Evolutionary conservation across 2,888 invertebrate genomes (phyloP).

Genomic region (Leptopilina myrica): DNA sequence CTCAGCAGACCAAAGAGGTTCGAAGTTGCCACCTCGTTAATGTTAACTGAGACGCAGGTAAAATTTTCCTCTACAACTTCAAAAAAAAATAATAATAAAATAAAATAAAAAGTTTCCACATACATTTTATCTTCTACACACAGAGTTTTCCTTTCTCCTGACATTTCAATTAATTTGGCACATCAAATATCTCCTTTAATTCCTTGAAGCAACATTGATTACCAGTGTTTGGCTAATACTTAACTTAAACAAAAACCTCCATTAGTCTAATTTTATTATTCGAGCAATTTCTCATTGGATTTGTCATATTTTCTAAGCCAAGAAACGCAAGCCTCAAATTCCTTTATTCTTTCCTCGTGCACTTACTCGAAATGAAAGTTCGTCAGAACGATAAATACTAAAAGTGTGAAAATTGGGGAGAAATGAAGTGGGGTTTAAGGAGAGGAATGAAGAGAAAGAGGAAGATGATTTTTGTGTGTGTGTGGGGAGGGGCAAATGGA

Average conservation of each 20-base stretch:
- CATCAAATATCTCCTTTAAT: slow-evolving; percentile 12
- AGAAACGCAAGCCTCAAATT: background rate
- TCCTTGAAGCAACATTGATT: slow-evolving; percentile 17
- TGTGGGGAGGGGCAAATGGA: slow-evolving; percentile 37
- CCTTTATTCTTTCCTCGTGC: slow-evolving; percentile 9
- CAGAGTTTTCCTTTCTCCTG: background rate
- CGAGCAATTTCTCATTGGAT: slow-evolving; percentile 20
- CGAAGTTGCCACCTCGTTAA: slow-evolving; percentile 97
- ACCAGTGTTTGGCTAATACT: slow-evolving; percentile 5
- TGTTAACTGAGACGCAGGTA: slow-evolving; percentile 99
- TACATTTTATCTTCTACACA: background rate
- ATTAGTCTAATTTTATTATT: slow-evolving; percentile 15
- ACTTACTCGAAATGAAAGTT: slow-evolving; percentile 31
- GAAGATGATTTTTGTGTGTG: background rate
- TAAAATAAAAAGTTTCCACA: background rate
- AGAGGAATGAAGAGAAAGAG: background rate
- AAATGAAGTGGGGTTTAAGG: slow-evolving; percentile 33
- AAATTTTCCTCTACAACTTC: background rate
- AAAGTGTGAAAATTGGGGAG: slow-evolving; percentile 29
- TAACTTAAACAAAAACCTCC: slow-evolving; percentile 5
- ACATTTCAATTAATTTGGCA: slow-evolving; percentile 11
- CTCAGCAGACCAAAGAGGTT: slow-evolving; percentile 98
- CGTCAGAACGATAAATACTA: slow-evolving; percentile 30
- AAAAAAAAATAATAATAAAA: no score
- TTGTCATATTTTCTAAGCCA: background rate